Evolutionary conservation across 2,113 vertebrate genomes (phyloP).

Genomic region (Heliornis fulica): DNA sequence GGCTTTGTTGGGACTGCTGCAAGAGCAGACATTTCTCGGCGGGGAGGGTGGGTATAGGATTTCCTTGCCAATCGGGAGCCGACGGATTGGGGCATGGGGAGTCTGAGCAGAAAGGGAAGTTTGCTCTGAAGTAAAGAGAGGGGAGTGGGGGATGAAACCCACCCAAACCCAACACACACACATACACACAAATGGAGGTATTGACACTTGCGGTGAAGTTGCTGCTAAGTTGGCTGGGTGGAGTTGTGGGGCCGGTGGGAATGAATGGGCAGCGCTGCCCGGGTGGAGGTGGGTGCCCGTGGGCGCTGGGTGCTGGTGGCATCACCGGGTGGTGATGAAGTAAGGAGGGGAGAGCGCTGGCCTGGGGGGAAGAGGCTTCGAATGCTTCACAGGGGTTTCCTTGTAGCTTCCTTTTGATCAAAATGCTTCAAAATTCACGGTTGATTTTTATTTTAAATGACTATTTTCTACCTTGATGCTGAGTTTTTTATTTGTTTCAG

Average conservation of each 20-base stretch:
- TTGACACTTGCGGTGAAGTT: constrained; percentile 48
- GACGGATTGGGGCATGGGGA: constrained; percentile 61
- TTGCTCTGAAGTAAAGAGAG: constrained; percentile 54
- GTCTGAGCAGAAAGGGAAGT: constrained; percentile 59
- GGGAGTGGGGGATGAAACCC: not conserved
- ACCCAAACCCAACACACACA: not conserved
- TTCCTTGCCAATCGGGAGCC: constrained; percentile 75
- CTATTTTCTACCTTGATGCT: not conserved
- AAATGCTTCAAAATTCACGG: not conserved
- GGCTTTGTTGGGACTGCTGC: constrained; percentile 80
- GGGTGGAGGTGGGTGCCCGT: not conserved
- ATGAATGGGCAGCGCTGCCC: not conserved
- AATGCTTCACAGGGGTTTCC: not conserved
- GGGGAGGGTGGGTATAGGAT: constrained; percentile 74
- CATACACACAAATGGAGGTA: constrained; percentile 46
- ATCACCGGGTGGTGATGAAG: not conserved
- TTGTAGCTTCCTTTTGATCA: not conserved
- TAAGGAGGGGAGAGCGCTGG: not conserved
- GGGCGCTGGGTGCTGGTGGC: not conserved
- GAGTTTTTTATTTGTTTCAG: not conserved
- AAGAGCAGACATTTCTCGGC: constrained; percentile 75
- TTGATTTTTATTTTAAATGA: not conserved
- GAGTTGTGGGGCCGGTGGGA: constrained; percentile 15
- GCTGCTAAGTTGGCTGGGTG: constrained; percentile 39
- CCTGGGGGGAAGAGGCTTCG: constrained; percentile 1